Conservation (phyloP, 2,888 invertebrate species). For the Hecatera dysodea region DNA sequence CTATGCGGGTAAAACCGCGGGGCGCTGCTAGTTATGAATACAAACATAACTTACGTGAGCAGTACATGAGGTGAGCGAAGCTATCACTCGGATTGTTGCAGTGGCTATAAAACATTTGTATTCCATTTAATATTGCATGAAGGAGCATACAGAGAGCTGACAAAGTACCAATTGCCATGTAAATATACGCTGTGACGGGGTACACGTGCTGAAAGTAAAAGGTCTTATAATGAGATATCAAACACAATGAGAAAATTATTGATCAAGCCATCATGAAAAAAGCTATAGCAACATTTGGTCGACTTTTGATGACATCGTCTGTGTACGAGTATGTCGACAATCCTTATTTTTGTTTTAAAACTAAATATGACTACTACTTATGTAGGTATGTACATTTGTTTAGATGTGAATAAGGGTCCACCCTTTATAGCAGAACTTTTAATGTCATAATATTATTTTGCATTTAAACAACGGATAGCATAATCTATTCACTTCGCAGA, state of each 20-base stretch:
- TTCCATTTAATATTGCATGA: constrained; percentile 55
- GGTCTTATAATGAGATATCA: background rate
- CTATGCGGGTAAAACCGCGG: too few relatives aligned
- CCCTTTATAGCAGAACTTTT: too few relatives aligned
- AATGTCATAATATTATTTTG: too few relatives aligned
- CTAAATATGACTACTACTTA: background rate
- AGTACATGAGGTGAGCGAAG: constrained; percentile 63
- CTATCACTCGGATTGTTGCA: constrained; percentile 69
- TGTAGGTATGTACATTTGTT: too few relatives aligned
- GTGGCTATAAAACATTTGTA: constrained; percentile 60
- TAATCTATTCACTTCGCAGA: too few relatives aligned
- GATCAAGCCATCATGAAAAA: background rate
- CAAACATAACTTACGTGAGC: constrained; percentile 61
- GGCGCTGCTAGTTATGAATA: too few relatives aligned
- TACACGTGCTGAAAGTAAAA: constrained; percentile 55
- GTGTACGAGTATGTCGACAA: background rate
- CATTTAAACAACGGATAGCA: too few relatives aligned
- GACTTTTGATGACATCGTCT: background rate
- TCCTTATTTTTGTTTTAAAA: background rate
- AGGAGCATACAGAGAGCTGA: constrained; percentile 59
- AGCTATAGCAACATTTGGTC: background rate
- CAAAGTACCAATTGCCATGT: constrained; percentile 49
- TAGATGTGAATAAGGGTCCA: too few relatives aligned
- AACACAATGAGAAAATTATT: background rate
- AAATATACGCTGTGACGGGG: constrained; percentile 59